Evolutionary conservation across 1,140 invertebrate genomes (phyloP).

Genomic region (Trichoplusia ni): DNA sequence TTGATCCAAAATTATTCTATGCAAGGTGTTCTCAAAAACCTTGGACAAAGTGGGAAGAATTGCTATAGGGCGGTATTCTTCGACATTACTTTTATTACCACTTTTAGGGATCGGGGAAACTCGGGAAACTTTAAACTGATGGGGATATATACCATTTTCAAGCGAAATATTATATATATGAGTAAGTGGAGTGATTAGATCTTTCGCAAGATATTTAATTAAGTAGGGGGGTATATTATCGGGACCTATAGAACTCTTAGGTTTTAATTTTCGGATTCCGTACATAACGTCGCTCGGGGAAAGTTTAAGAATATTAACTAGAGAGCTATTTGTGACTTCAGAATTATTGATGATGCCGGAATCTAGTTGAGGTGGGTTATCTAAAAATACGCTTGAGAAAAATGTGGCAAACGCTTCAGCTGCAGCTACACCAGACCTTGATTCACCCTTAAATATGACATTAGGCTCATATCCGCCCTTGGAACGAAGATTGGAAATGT

Average conservation of each 20-base stretch:
- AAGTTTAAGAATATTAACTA: no score
- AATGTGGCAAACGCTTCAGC: background rate
- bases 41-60: conserved; percentile 1
- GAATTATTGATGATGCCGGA: no score
- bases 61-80: conserved; percentile 28
- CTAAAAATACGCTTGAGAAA: no score
- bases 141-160: no score
- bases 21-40: no score
- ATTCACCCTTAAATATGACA: background rate
- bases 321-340: no score
- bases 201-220: conserved; percentile 1
- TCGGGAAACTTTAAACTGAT: no score
- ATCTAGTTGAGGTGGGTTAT: no score
- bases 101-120: no score
- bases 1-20: background rate
- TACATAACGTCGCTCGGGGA: background rate
- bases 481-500: conserved; percentile 6
- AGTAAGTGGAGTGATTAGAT: no score
- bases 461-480: conserved; percentile 23
- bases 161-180: no score
- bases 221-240: conserved; percentile 6
- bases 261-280: conserved; percentile 1
- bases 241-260: conserved; percentile 5
- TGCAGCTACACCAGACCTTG: background rate
- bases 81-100: conserved; percentile 1